Evolutionary conservation across 2,888 invertebrate genomes (phyloP), one percentile per base, ranked within the genome.

Genomic region (Cheilosia soror): DNA sequence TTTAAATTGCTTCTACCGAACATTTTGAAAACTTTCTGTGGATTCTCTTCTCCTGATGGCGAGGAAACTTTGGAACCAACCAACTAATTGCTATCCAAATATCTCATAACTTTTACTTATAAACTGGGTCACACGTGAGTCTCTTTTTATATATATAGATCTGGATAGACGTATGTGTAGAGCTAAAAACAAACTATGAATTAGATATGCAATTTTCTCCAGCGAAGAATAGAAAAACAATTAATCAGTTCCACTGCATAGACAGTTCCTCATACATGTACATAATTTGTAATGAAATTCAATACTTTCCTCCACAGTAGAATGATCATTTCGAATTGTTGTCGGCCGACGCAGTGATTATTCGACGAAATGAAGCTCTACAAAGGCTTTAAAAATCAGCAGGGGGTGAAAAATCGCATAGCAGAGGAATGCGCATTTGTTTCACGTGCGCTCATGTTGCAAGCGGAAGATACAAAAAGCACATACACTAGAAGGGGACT

Each of bases 241-340:
- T 68, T 55, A 62, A 80, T 73, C 44, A 75, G 80, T 68, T 75
- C 75, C 75, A 62, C 40, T 80, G 75, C 65, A 65, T 68, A 68
- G 66, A 33, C 62, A 47, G 44, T 53, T 66, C 53, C 44, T 58
- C 66, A 66, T 51, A 20, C 44, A 47, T 3, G 47, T 5, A 9
- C 47, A 47, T 20, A 20, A 20, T 71, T 51, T 47, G 27, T 65
- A 60, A 60, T 40, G 73, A 79, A 80, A 80, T 62, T 4, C 62
- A 75, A 80, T 75, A 73, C 80, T 75, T 79, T 79, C 60, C 62
- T 80, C 62, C 80, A 80, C 75, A 75, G 66, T 62, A 75, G 62
- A 66, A 58, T 68, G 75, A 68, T 66, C 60, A 69, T 20, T 72
- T 72, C n/a, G 51, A 60, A 53, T 49, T 62, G 57, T 9, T 58